These are phyloP conservation scores for Limosa lapponica DNA, from an alignment of 2,797 vertebrate genomes.

Conservation along the genomic window DNA sequence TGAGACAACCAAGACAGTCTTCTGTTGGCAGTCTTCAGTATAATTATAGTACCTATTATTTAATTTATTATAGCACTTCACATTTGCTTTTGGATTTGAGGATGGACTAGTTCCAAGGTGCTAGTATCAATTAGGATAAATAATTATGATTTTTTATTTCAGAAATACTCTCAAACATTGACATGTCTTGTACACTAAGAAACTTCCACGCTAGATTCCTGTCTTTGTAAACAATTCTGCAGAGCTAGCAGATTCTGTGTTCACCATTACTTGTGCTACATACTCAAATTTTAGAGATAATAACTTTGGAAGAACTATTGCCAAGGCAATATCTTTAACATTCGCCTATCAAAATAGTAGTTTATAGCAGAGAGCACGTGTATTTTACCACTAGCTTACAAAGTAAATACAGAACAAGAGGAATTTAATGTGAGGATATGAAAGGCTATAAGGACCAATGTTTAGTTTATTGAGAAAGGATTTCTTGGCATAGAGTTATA, in stretches of 20 bases:
- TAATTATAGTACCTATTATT: background rate
- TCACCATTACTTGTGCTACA: background rate
- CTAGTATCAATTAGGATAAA: background rate
- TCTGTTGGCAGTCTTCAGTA: background rate
- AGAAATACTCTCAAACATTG: background rate
- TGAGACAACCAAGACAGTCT: background rate
- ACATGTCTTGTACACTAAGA: rapidly evolving
- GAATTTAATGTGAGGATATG: background rate
- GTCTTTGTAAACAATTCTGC: background rate
- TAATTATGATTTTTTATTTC: background rate
- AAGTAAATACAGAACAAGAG: background rate
- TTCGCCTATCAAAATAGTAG: background rate
- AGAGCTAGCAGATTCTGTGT: background rate
- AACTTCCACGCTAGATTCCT: background rate
- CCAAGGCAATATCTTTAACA: background rate
- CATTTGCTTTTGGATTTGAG: rapidly evolving
- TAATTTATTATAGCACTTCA: background rate
- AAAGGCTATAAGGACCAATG: background rate
- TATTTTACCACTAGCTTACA: background rate
- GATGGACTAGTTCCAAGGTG: background rate
- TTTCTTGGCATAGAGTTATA: background rate
- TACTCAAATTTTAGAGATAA: background rate
- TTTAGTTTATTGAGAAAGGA: background rate
- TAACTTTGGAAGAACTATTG: background rate
- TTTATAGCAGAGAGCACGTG: background rate